Percentiles rank a stretch among this genome's conserved stretches.
Conservation (phyloP, 2,797 vertebrate species). For the Crotalus adamanteus region DNA sequence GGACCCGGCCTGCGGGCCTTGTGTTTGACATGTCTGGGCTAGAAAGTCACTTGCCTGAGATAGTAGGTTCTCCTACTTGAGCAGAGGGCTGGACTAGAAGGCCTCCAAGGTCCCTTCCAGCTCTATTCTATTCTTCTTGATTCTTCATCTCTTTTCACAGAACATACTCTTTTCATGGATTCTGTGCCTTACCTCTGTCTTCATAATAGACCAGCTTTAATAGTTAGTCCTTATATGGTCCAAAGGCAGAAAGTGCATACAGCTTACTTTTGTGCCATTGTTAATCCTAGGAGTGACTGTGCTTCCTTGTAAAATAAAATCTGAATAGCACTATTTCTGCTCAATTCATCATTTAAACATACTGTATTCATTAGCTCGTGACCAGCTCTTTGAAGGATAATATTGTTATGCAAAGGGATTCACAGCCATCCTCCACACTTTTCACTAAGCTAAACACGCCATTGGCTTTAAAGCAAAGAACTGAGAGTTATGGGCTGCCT, state of each 20-base stretch:
- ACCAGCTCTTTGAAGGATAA: not conserved
- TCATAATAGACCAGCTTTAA: not conserved
- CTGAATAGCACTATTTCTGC: not conserved
- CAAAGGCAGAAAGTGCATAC: not conserved
- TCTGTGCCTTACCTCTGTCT: not conserved
- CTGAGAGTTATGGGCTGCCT: not conserved
- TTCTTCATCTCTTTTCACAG: not conserved
- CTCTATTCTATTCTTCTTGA: too few relatives aligned
- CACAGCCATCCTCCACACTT: not conserved
- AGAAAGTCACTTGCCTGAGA: too few relatives aligned
- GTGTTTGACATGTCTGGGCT: too few relatives aligned
- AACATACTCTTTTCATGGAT: not conserved
- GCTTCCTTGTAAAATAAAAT: slow-evolving; percentile 16
- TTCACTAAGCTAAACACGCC: not conserved
- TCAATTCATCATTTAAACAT: not conserved
- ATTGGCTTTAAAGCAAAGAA: not conserved
- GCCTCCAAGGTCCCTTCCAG: too few relatives aligned
- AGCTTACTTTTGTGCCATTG: not conserved
- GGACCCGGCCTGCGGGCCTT: too few relatives aligned
- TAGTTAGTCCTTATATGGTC: not conserved
- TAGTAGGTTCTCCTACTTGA: too few relatives aligned
- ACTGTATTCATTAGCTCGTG: not conserved
- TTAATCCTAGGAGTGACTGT: not conserved
- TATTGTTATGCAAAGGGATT: not conserved
- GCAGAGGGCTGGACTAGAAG: too few relatives aligned